Evolutionary conservation across 2,888 invertebrate species (phyloP), one percentile per base, ranked within the genome.

Genomic region (Hypolimnas misippus): DNA sequence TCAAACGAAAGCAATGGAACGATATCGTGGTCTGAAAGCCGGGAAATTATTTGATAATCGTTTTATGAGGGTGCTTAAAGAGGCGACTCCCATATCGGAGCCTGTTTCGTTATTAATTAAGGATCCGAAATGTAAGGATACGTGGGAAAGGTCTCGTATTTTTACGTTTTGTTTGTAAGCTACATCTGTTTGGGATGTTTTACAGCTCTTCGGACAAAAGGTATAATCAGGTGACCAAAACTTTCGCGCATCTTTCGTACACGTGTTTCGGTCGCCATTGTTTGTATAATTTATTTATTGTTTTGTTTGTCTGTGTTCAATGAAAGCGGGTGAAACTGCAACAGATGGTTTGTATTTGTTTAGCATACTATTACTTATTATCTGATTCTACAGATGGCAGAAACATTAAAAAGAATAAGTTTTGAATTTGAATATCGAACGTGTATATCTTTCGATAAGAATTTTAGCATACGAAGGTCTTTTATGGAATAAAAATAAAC

Each of bases 1-100:
- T 76, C 78, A 79, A 82, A 83, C 78, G 77, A 77, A 50, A 75
- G 76, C 78, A 77, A 82, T 79, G 78, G 78, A 82, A 78, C 78
- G 82, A 83, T 84, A 84, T 75, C 80, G 75, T 38, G 62, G 53
- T 76, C 75, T 79, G 79, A 81, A 82, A 79, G 81, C 76, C 71
- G 76, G 72, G 80, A 84, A 82, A 83, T 86, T 82, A 86, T 87
- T 89, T 84, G 86, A 85, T 90, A 88, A 91, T 89, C 86, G 89
- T 87, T 91, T 90, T 90, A 91, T 83, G 83, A 83, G 86, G 87
- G 84, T 84, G 78, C 78, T 79, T 79, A 81, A 84, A 84, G 79
- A 84, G 80, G 84, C 81, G 84, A 82, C 89, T 86, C 82, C 85
- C 80, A 88, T 89, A 87, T 87, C 85, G 73, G 82, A 78, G 77